Conservation (phyloP, 2,113 vertebrate genomes). For the Dicentrarchus labrax region DNA sequence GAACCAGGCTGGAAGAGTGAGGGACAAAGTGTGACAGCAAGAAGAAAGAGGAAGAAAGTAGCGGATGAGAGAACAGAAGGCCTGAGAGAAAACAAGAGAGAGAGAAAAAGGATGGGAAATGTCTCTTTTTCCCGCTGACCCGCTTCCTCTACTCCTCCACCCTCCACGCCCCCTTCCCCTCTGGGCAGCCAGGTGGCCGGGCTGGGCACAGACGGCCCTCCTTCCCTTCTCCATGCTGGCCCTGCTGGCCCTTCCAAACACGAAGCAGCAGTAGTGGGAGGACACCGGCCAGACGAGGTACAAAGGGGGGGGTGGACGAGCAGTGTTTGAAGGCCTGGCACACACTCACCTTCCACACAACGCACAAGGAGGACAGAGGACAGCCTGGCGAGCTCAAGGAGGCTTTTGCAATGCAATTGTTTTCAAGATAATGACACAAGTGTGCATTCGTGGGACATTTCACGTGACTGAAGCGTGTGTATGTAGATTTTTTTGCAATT, state of each 20-base stretch:
- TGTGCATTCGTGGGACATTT: background rate
- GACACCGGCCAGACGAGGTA: conserved; percentile 69
- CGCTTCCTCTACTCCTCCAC: conserved; percentile 65
- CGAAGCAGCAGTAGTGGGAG: conserved; percentile 64
- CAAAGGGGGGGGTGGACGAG: conserved; percentile 62
- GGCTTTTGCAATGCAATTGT: background rate
- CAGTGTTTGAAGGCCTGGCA: conserved; percentile 63
- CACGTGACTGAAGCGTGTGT: background rate
- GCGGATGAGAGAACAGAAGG: conserved; percentile 55
- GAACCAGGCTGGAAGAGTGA: conserved; percentile 17
- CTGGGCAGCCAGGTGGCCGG: conserved; percentile 81
- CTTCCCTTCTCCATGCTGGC: conserved; percentile 79
- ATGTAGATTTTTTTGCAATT: background rate
- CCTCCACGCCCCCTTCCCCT: conserved; percentile 78
- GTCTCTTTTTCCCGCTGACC: conserved; percentile 69
- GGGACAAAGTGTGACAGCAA: conserved; percentile 35
- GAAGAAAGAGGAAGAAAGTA: conserved; percentile 23
- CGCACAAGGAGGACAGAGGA: conserved; percentile 30
- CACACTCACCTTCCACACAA: conserved; percentile 49
- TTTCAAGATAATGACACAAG: conserved; percentile 30
- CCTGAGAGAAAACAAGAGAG: conserved; percentile 24
- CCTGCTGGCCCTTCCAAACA: conserved; percentile 73
- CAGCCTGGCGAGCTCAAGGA: conserved; percentile 4
- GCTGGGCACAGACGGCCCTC: conserved; percentile 81
- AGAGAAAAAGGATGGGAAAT: conserved; percentile 54